Evolutionary conservation across 2,113 vertebrate species (phyloP), one percentile per base, ranked within the genome.

Genomic region (Apteryx owenii): DNA sequence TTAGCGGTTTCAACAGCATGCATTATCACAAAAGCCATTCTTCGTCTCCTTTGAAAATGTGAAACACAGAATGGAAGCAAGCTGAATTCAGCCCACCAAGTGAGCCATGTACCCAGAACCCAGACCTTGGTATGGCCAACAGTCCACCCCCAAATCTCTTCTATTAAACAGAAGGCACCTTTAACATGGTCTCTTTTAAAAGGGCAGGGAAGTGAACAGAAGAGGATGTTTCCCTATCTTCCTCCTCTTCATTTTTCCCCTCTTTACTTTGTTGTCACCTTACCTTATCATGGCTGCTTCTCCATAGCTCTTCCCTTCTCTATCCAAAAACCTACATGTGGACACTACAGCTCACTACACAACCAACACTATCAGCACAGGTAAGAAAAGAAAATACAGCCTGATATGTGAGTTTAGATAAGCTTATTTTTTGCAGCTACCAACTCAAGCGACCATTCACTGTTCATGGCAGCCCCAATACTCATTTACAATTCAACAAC

Each of bases 401-500:
- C 20, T 68, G 26, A 75, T 17, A 64, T 0, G 10, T 1, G 0
- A 82, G 72, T 71, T 88, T 19, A 72, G 23, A 29, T 53, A 65
- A 38, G 50, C 25, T 92, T 90, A 70, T 89, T 85, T 81, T 54
- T 46, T 31, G 46, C 42, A 88, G 38, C 81, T 64, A 72, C 2
- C 70, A 73, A 40, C 51, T 82, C 76, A 81, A 81, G 51, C 73
- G 95, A 21, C 73, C 42, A 54, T 68, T 72, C 70, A 7, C 33
- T 76, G 36, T 58, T 50, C 70, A 50, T 2, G 2, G 33, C 50
- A 78, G 77, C 54, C 54, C 12, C 40, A 81, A 4, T 15, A 42
- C 19, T 92, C 42, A 48, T 7, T 66, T 91, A 72, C 73, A 91
- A 61, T 78, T 88, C 65, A 86, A 46, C 60, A 87, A 40, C 76